Evolutionary conservation across 2,797 vertebrate species (phyloP).

Genomic region (Sebastes melanostomus): DNA sequence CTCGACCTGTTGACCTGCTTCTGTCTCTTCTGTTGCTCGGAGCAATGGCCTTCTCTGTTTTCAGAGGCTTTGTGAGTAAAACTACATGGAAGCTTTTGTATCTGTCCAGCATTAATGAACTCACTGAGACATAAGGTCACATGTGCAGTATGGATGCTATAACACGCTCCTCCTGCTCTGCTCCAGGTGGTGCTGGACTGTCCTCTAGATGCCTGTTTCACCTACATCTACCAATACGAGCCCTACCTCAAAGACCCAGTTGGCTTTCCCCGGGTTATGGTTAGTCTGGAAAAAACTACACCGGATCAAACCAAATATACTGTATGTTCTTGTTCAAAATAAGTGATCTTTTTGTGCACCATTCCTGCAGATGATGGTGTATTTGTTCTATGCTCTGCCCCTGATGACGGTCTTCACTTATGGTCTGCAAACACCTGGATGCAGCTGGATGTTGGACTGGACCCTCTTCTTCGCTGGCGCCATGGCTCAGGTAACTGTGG

Average conservation of each 20-base stretch:
- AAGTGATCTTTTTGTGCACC: not conserved
- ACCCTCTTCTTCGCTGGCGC: slow-evolving; percentile 89
- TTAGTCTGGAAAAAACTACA: slow-evolving; percentile 63
- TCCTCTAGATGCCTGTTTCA: slow-evolving; percentile 88
- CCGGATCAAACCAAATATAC: not conserved
- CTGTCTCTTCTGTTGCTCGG: slow-evolving; percentile 80
- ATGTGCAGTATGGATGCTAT: not conserved
- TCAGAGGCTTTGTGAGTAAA: slow-evolving; percentile 90
- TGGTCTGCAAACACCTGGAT: slow-evolving; percentile 87
- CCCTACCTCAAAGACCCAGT: slow-evolving; percentile 94
- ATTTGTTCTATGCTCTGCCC: slow-evolving; percentile 89
- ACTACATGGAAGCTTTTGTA: not conserved
- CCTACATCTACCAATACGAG: slow-evolving; percentile 92
- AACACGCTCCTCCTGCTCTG: not conserved
- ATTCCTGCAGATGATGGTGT: slow-evolving; percentile 87
- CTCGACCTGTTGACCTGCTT: slow-evolving; percentile 84
- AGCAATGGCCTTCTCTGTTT: slow-evolving; percentile 81
- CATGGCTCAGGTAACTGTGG: slow-evolving; percentile 86
- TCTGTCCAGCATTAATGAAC: not conserved
- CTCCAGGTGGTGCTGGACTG: slow-evolving; percentile 91
- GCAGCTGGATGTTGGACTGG: slow-evolving; percentile 93
- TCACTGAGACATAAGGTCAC: not conserved
- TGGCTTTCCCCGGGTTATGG: slow-evolving; percentile 91
- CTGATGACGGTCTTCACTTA: slow-evolving; percentile 81
- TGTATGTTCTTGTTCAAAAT: not conserved